Base-by-base conservation (phyloP, 2,113 vertebrate genomes). In the Hippocampus mohnikei region DNA sequence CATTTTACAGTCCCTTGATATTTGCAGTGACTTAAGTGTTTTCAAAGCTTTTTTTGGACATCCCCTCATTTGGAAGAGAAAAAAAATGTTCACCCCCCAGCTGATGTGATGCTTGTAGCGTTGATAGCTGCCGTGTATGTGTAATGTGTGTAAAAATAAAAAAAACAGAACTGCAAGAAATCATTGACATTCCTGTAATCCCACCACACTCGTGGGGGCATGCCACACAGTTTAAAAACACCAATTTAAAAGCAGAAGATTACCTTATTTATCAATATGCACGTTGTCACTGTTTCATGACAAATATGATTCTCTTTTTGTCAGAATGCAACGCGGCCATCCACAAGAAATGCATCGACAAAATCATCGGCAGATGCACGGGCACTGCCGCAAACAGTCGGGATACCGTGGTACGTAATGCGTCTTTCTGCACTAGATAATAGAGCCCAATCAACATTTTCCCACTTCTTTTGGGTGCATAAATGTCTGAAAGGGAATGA, bases 261-360 rank as follows among this genome's bases (percentile, higher is more conserved):
- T 1, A 44, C 44, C 15, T 55, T 12, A 27, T 55, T 66, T 40
- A 9, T 46, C 66, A 76, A 70, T 27, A 20, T 50, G 20, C 40
- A n/a, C 3, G 55, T 63, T 15, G 3, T 27, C 55, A 15, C 55
- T 16, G n/a, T 29, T 58, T 58, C 27, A 12, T 60, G 27, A 33
- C 27, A 11, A 23, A 20, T 7, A 55, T 23, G 52, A 58, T 8
- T 58, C 55, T 82, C 1, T 64, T 71, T 63, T 81, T 42, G 82
- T 83, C 88, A 99, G 97, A 99, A 92, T 99, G 97, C 89, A 99
- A 99, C 53, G 97, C 96, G 72, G 97, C 96, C 86, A 99, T 99
- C 93, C 97, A 98, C 78, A 99, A 99, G 92, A 99, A 99, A 89
- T 99, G 97, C 87, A 98, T 98, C 58, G 97, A 99, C 86, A 98